A percentile compares a stretch with the other conserved stretches of the same genome.
Conservation (phyloP, 2,113 vertebrate species). For the Piprites chloris region DNA sequence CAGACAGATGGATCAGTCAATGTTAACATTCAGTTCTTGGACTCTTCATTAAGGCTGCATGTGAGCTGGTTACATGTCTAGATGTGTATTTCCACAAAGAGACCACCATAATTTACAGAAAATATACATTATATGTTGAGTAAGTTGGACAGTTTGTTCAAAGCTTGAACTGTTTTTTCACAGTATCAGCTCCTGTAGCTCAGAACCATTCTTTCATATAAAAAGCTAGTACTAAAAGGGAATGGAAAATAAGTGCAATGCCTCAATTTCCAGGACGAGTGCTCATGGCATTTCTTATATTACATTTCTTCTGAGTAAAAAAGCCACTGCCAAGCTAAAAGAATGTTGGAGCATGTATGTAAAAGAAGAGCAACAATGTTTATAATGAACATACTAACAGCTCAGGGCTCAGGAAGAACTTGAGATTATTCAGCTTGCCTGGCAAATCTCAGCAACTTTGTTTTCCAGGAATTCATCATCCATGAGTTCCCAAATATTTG, state of each 20-base stretch:
- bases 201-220: background rate
- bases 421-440: slow-evolving; percentile 57
- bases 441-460: slow-evolving; percentile 36
- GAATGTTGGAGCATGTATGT: slow-evolving; percentile 10
- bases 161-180: background rate
- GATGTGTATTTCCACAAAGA: background rate
- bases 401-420: slow-evolving; percentile 63
- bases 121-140: background rate
- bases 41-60: background rate
- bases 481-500: background rate
- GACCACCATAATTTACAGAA: background rate
- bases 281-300: slow-evolving; percentile 40
- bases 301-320: slow-evolving; percentile 36
- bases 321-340: slow-evolving; percentile 52
- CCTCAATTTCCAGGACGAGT: background rate
- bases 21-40: background rate
- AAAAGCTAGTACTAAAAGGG: slow-evolving; percentile 4
- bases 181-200: background rate
- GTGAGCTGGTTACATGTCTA: background rate
- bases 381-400: slow-evolving; percentile 56
- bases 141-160: background rate
- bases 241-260: slow-evolving; percentile 36
- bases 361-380: slow-evolving; percentile 59
- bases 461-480: background rate
- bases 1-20: background rate